Percentiles rank a stretch among this genome's conserved stretches.
These are phyloP conservation scores for Cephalopterus ornatus DNA, from an alignment of 2,113 vertebrate genomes.

Conservation along the genomic window DNA sequence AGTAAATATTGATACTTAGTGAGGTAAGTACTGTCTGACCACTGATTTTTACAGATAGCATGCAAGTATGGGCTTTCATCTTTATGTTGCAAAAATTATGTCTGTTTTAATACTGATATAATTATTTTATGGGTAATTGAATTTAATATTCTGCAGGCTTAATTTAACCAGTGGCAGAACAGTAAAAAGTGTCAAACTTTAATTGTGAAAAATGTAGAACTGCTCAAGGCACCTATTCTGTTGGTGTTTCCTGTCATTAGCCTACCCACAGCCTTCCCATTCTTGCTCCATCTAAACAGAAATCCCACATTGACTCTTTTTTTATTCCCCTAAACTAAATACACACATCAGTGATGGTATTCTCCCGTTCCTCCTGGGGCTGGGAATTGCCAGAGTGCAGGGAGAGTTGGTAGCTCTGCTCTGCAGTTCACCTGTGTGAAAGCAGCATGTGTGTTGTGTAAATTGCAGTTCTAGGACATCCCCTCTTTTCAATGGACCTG, in stretches of 20 bases:
- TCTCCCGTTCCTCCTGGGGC: fast-evolving
- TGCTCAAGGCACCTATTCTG: not conserved
- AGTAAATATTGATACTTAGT: conserved; percentile 47
- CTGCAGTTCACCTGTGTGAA: not conserved
- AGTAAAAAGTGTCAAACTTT: conserved; percentile 42
- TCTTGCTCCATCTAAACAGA: not conserved
- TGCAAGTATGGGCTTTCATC: not conserved
- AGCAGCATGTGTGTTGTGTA: not conserved
- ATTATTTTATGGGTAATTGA: conserved; percentile 60
- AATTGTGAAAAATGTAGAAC: conserved; percentile 35
- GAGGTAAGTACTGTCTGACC: not conserved
- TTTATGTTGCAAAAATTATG: conserved; percentile 45
- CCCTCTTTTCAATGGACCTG: fast-evolving
- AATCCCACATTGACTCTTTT: not conserved
- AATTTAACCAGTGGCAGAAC: conserved; percentile 44
- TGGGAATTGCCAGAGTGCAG: not conserved
- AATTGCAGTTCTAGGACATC: not conserved
- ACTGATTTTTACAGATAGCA: conserved; percentile 27
- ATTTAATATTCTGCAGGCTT: conserved; percentile 55
- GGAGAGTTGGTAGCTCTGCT: not conserved
- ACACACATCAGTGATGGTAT: not conserved
- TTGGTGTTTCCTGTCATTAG: not conserved
- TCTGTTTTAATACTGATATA: conserved; percentile 45
- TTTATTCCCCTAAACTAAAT: not conserved
- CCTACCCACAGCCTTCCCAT: not conserved